These are phyloP conservation scores for human DNA, from an alignment of 2,113 vertebrate species.

Conservation along the genomic window GRCh38 chrX:100219001-100219500, in stretches of 20 bases:
- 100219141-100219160: background rate
- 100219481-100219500: background rate
- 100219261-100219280: conserved; percentile 2
- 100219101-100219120: background rate
- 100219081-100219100: background rate
- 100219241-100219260: conserved; percentile 26
- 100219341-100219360: background rate
- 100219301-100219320: conserved; percentile 13
- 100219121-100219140: background rate
- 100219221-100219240: background rate
- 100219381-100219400: background rate
- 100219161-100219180: background rate
- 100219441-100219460: background rate
- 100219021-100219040: background rate
- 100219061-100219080: background rate
- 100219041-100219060: background rate
- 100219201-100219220: background rate
- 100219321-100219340: background rate
- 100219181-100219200: background rate
- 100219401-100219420: background rate
- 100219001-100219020: background rate
- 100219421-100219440: background rate
- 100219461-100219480: background rate
- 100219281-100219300: background rate
- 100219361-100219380: conserved; percentile 8